Evolutionary conservation across 1,140 invertebrate species (phyloP).

Genomic region (Archivesica marissinica): DNA sequence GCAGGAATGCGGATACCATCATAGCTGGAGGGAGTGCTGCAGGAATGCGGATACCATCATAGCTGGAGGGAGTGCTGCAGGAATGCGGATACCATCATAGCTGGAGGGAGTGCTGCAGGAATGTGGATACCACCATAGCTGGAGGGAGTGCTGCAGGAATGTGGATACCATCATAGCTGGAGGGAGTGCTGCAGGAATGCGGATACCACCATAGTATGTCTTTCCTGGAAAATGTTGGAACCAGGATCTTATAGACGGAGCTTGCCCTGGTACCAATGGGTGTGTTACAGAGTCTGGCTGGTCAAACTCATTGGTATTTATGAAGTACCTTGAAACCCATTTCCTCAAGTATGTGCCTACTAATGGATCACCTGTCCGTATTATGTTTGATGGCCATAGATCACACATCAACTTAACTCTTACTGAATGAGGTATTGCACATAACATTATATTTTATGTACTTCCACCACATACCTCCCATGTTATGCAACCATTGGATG

Average conservation of each 20-base stretch:
- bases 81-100: too few relatives aligned
- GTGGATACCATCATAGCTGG: slow-evolving; percentile 81
- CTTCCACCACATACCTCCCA: slow-evolving; percentile 27
- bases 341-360: slow-evolving; percentile 15
- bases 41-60: too few relatives aligned
- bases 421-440: slow-evolving; percentile 3
- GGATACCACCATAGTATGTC: slow-evolving; percentile 81
- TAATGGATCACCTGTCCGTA: not conserved
- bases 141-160: too few relatives aligned
- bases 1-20: too few relatives aligned
- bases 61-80: too few relatives aligned
- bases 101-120: too few relatives aligned
- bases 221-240: slow-evolving; percentile 82
- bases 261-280: slow-evolving; percentile 9
- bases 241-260: slow-evolving; percentile 61
- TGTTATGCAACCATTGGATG: slow-evolving; percentile 18
- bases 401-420: slow-evolving; percentile 36
- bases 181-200: slow-evolving; percentile 78
- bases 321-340: slow-evolving; percentile 37
- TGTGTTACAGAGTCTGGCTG: slow-evolving; percentile 53
- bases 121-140: too few relatives aligned
- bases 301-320: slow-evolving; percentile 52
- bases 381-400: slow-evolving; percentile 48
- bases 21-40: too few relatives aligned
- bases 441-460: slow-evolving; percentile 34